Percentiles rank a stretch among this genome's conserved stretches.
These are phyloP conservation scores for Engystomops pustulosus DNA, from an alignment of 2,113 vertebrate species.

Conservation along the genomic window DNA sequence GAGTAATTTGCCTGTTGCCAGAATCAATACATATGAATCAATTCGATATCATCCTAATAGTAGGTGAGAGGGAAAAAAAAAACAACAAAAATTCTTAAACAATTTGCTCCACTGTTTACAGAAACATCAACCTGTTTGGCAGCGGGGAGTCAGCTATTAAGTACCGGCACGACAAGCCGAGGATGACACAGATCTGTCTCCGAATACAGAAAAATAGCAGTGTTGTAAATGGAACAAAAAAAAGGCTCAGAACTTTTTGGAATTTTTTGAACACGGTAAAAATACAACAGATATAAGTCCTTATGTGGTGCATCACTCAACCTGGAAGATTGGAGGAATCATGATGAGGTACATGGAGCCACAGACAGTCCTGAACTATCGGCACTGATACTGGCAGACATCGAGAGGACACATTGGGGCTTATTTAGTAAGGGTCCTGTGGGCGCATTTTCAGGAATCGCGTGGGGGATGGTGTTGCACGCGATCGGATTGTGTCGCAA, in stretches of 20 bases:
- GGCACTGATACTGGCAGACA: not conserved
- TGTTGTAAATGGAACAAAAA: not conserved
- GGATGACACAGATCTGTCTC: not conserved
- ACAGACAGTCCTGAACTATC: slow-evolving; percentile 24
- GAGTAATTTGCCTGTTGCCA: slow-evolving; percentile 53
- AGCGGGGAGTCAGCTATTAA: slow-evolving; percentile 24
- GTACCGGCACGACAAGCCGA: slow-evolving; percentile 1
- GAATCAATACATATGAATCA: slow-evolving; percentile 57
- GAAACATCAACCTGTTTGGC: slow-evolving; percentile 10
- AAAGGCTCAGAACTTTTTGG: no score
- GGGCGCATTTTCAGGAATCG: no score
- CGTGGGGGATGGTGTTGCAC: no score
- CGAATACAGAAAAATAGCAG: not conserved
- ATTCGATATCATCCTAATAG: slow-evolving; percentile 53
- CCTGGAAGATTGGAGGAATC: not conserved
- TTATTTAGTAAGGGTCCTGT: no score
- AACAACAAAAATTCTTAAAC: slow-evolving; percentile 50
- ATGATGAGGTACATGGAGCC: not conserved
- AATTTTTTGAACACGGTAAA: no score
- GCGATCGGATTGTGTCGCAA: no score
- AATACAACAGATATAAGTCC: no score
- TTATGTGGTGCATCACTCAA: not conserved
- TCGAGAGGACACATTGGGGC: slow-evolving; percentile 21
- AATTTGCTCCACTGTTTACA: slow-evolving; percentile 45
- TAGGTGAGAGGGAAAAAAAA: slow-evolving; percentile 6